phyloP scores from a whole-genome alignment of 2,888 invertebrate species.

The Falcaria lacertinaria region DNA sequence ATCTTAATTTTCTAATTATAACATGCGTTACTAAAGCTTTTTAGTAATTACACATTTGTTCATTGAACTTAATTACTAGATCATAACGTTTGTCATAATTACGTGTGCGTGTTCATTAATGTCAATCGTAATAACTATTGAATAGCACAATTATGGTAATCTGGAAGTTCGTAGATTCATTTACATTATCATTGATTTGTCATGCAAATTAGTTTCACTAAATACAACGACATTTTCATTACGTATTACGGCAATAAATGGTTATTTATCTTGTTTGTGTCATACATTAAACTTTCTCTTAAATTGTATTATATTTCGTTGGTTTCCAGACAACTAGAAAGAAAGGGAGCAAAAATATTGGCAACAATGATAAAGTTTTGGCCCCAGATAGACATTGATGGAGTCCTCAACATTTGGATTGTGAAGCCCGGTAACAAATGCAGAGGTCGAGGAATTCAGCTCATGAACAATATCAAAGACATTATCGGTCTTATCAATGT shows the following conservation, averaged over 20 bases:
- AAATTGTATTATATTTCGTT: too few species aligned
- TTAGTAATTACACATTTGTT: conserved; percentile 29
- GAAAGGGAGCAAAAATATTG: conserved; percentile 80
- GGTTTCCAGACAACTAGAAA: conserved; percentile 63
- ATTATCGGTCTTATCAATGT: conserved; percentile 87
- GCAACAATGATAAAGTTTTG: conserved; percentile 84
- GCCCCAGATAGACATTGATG: conserved; percentile 92
- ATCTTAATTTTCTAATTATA: too few species aligned
- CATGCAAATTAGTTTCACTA: neutral
- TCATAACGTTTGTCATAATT: conserved; percentile 10
- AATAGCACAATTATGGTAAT: neutral
- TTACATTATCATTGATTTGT: neutral
- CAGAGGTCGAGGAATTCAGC: conserved; percentile 92
- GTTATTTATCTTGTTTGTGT: too few species aligned
- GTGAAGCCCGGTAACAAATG: conserved; percentile 97
- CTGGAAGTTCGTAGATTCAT: neutral
- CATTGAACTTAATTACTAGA: conserved; percentile 18
- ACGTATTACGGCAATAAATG: neutral
- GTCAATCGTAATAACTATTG: neutral
- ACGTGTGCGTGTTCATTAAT: conserved; percentile 3
- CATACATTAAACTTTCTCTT: too few species aligned
- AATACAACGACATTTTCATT: neutral
- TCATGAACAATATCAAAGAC: conserved; percentile 92
- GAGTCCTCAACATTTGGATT: conserved; percentile 94
- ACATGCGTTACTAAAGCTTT: too few species aligned